These are phyloP conservation scores for Poecilia picta DNA, from an alignment of 2,797 vertebrate genomes.

Conservation along the genomic window DNA sequence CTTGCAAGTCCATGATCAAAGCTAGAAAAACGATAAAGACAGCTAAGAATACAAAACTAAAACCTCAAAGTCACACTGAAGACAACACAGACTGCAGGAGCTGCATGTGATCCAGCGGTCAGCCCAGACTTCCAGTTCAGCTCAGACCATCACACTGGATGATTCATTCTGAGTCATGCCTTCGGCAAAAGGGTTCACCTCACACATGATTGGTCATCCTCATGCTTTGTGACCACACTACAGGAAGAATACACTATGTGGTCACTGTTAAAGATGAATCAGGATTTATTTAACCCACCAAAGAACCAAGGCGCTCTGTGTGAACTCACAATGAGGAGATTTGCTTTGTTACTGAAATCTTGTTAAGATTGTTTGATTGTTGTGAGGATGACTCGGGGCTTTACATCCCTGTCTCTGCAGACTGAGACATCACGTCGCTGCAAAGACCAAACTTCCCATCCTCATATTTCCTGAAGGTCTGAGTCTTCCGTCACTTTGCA, in stretches of 20 bases:
- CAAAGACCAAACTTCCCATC: conserved; percentile 92
- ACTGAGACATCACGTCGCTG: conserved; percentile 87
- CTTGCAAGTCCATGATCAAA: background rate
- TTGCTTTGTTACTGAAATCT: background rate
- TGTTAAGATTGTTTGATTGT: background rate
- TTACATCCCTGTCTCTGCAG: conserved; percentile 67
- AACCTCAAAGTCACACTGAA: background rate
- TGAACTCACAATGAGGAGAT: background rate
- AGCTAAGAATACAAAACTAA: background rate
- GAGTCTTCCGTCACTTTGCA: conserved; percentile 7
- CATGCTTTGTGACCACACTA: background rate
- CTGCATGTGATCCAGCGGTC: background rate
- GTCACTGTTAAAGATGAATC: background rate
- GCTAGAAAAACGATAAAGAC: background rate
- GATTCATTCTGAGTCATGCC: background rate
- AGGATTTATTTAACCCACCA: background rate
- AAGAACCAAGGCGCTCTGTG: background rate
- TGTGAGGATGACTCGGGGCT: conserved; percentile 1
- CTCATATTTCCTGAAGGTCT: conserved; percentile 98
- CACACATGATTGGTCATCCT: background rate
- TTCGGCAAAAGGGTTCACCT: background rate
- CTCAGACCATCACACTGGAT: background rate
- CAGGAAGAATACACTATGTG: background rate
- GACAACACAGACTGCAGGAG: background rate
- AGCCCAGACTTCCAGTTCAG: background rate